Percentiles rank a stretch among this genome's conserved stretches.
Conservation (phyloP, 1,140 invertebrate species). For the Procambarus virginalis region DNA sequence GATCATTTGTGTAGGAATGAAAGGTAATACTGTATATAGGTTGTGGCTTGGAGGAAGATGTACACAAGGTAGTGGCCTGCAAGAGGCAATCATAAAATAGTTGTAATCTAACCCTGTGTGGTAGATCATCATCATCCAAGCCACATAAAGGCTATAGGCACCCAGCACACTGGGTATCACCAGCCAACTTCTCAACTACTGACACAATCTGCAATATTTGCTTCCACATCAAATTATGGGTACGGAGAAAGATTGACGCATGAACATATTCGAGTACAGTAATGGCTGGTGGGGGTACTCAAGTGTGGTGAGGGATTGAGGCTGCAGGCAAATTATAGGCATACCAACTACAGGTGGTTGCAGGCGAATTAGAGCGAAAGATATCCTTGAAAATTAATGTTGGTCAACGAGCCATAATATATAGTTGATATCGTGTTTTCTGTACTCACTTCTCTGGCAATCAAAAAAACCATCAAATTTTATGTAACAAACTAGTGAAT, state of each 20-base stretch:
- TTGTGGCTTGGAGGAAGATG: conserved; percentile 15
- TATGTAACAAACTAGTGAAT: not conserved
- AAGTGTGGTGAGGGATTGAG: conserved; percentile 9
- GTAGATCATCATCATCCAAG: conserved; percentile 10
- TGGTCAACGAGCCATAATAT: not conserved
- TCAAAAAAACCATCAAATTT: not conserved
- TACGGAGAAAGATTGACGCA: not conserved
- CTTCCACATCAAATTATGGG: not conserved
- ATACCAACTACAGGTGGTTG: not conserved
- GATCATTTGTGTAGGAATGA: conserved; percentile 33
- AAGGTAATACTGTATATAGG: not conserved
- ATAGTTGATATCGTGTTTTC: not conserved
- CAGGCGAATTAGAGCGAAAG: not conserved
- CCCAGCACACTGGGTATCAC: conserved; percentile 2
- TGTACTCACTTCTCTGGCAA: not conserved
- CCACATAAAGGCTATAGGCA: not conserved
- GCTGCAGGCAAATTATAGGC: conserved; percentile 19
- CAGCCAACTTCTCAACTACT: not conserved
- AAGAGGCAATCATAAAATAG: too few species aligned
- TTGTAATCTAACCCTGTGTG: not conserved
- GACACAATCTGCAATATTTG: not conserved
- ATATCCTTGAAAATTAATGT: not conserved
- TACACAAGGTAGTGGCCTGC: not conserved
- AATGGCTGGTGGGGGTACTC: not conserved
- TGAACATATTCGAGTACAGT: not conserved